Conservation (phyloP, 2,113 vertebrate species). For the Clarias batrachus region DNA sequence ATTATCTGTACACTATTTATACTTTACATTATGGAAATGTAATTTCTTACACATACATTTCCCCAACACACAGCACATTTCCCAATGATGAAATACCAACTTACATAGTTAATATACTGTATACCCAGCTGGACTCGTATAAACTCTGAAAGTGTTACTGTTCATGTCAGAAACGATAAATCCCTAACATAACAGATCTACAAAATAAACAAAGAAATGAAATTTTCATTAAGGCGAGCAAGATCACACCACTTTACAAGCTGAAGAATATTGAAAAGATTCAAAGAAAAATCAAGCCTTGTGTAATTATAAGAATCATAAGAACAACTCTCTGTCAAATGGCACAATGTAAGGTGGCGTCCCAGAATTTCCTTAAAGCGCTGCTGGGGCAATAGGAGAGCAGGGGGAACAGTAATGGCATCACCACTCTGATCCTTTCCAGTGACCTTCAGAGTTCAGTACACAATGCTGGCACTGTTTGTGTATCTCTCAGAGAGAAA, state of each 20-base stretch:
- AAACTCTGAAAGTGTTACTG: too few species aligned
- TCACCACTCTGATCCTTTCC: conserved; percentile 34
- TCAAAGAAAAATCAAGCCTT: neutral
- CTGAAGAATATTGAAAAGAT: neutral
- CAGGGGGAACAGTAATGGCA: neutral
- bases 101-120: too few species aligned
- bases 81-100: too few species aligned
- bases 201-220: neutral
- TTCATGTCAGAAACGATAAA: neutral
- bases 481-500: neutral
- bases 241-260: neutral
- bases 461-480: conserved; percentile 16
- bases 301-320: neutral
- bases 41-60: neutral
- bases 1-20: too few species aligned
- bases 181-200: neutral
- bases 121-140: too few species aligned
- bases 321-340: neutral
- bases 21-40: too few species aligned
- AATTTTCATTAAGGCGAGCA: neutral
- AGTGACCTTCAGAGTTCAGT: conserved; percentile 46
- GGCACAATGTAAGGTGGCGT: neutral
- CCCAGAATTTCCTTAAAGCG: neutral
- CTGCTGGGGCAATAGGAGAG: conserved; percentile 20
- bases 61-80: too few species aligned